A percentile compares a stretch with the other conserved stretches of the same genome.
phyloP scores from a whole-genome alignment of 1,140 invertebrate species.

The Dreissena rostriformis region DNA sequence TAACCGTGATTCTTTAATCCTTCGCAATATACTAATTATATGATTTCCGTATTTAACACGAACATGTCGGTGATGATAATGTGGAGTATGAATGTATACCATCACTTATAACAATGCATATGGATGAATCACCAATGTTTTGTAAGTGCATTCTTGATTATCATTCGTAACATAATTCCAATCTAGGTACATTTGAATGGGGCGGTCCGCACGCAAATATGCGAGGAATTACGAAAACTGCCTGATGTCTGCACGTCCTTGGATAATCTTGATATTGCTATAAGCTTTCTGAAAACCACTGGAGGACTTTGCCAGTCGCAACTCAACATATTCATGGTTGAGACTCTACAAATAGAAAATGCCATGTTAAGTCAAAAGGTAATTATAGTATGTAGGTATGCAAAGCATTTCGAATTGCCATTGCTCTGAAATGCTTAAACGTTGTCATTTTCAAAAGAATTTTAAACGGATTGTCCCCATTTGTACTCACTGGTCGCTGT shows the following conservation, averaged over 20 bases:
- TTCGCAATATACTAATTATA: neutral
- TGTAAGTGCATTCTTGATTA: neutral
- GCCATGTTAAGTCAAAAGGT: constrained; percentile 65
- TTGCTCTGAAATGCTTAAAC: neutral
- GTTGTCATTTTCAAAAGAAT: too few species aligned
- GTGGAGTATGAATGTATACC: neutral
- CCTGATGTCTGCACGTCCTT: constrained; percentile 56
- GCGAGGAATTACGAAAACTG: constrained; percentile 37
- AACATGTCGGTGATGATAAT: neutral
- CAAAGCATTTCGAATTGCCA: neutral
- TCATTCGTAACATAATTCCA: neutral
- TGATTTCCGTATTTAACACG: neutral
- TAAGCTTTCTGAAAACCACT: constrained; percentile 58
- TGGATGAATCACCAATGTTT: neutral
- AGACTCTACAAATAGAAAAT: constrained; percentile 65
- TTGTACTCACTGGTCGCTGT: neutral
- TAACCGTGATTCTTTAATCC: too few species aligned
- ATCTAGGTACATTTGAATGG: constrained; percentile 52
- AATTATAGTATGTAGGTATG: neutral
- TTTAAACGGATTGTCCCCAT: neutral
- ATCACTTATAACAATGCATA: neutral
- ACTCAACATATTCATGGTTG: constrained; percentile 67
- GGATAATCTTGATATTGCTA: constrained; percentile 59
- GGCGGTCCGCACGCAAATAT: constrained; percentile 54
- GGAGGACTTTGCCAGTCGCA: constrained; percentile 36